Base-by-base conservation (phyloP, 2,113 vertebrate species). In the Dendrocopos noguchii region DNA sequence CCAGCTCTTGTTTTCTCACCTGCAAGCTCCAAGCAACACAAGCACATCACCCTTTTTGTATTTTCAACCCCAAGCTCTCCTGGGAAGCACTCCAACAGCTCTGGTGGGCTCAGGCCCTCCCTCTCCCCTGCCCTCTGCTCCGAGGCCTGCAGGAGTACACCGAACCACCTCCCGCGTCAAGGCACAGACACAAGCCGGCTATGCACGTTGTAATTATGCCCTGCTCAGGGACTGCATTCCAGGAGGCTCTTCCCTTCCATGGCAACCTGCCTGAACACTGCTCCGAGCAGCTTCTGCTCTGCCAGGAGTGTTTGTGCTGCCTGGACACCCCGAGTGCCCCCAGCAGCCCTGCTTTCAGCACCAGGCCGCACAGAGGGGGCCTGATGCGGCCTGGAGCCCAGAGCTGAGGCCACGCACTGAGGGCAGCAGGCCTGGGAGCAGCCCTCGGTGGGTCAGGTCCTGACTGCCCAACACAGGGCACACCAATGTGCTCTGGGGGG, bases 171-270 rank as follows among this genome's bases (percentile, higher is more conserved):
- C 66, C 84, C 10, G 15, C 52, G 36, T 57, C 52, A 53, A 70
- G 75, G 20, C 36, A 66, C 84, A 92, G 94, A 80, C 84, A 92
- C 46, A 76, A 77, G 67, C 64, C 85, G 52, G 60, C 71, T 68
- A 81, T 31, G 71, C 55, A 61, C 46, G 81, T 61, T 84, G 84
- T 95, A 95, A 93, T 93, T 82, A 83, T 0, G 34, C 88, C 66
- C 89, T 77, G 75, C 59, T 76, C 75, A 46, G 0, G 19, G 50
- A 84, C 79, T 77, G 72, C 87, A 92, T 95, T 94, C 89, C 95
- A 93, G 28, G 6, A 94, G 88, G 71, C 75, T 94, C 92, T 95
- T 71, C 75, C 67, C 78, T 63, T 87, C 81, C 79, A 76, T 71
- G 57, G 56, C 75, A 56, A 64, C 87, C 70, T 91, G 89, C 84